Conservation (phyloP, 2,888 invertebrate genomes). For the Ephialtes manifestator region DNA sequence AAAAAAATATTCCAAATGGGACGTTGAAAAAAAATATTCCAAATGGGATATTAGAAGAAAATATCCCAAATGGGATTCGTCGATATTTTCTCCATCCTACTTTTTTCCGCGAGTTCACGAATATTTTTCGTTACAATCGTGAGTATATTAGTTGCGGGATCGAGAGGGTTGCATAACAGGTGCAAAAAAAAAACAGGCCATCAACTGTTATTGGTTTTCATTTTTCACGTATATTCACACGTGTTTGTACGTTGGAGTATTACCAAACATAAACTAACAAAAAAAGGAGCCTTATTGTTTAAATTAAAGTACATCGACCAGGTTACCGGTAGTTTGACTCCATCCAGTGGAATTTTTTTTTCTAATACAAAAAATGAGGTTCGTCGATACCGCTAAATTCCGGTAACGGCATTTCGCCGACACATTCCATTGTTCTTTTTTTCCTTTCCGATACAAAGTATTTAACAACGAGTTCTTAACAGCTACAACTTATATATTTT, state of each 20-base stretch:
- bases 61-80: too few species aligned
- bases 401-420: neutral
- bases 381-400: neutral
- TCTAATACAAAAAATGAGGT: conserved; percentile 50
- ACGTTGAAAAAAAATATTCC: too few species aligned
- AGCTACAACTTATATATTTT: conserved; percentile 17
- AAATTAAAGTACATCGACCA: conserved; percentile 27
- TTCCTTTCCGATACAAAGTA: conserved; percentile 24
- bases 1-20: too few species aligned
- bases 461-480: conserved; percentile 37
- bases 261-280: conserved; percentile 33
- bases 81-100: too few species aligned
- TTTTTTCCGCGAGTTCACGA: too few species aligned
- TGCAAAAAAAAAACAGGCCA: neutral
- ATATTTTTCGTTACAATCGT: too few species aligned
- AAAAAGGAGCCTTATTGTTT: conserved; percentile 16
- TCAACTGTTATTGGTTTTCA: neutral
- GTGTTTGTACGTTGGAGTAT: conserved; percentile 22
- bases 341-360: neutral
- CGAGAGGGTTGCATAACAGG: neutral
- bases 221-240: conserved; percentile 49
- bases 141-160: too few species aligned
- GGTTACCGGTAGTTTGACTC: neutral
- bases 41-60: too few species aligned
- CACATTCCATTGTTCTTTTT: conserved; percentile 11